These are phyloP conservation scores for Cyphomyrmex costatus DNA, from an alignment of 1,140 invertebrate species.

Conservation along the genomic window DNA sequence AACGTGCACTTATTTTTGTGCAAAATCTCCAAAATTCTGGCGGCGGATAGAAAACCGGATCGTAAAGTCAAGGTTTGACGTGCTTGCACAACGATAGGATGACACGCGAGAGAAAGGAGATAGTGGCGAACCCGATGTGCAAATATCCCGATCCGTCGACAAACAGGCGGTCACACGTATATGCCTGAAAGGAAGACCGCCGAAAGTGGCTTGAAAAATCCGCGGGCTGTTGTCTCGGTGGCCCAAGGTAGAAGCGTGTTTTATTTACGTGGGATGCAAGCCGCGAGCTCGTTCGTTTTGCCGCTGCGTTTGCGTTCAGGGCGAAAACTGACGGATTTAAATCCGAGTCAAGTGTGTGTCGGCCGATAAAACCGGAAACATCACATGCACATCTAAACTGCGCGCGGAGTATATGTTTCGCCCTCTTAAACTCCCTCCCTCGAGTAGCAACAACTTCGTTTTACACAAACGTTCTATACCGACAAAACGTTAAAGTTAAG, in stretches of 20 bases:
- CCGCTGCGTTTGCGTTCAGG: constrained; percentile 27
- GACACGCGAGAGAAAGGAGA: constrained; percentile 53
- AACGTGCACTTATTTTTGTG: neutral
- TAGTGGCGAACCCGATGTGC: constrained; percentile 59
- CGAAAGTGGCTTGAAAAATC: constrained; percentile 64
- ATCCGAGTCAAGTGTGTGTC: constrained; percentile 75
- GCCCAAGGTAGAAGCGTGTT: constrained; percentile 16
- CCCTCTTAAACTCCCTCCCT: constrained; percentile 61
- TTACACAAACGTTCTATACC: constrained; percentile 51
- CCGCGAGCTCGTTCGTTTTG: constrained; percentile 19
- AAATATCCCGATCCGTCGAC: constrained; percentile 76
- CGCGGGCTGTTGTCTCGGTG: constrained; percentile 67
- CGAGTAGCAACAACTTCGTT: constrained; percentile 71
- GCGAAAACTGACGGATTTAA: constrained; percentile 76
- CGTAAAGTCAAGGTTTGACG: constrained; percentile 55
- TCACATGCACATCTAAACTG: constrained; percentile 71
- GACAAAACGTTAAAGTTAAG: constrained; percentile 46
- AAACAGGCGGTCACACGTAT: constrained; percentile 76
- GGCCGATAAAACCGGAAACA: constrained; percentile 78
- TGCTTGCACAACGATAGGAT: constrained; percentile 64
- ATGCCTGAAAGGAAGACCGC: constrained; percentile 45
- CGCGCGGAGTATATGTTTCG: constrained; percentile 61
- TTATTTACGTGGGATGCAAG: constrained; percentile 68
- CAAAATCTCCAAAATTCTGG: neutral
- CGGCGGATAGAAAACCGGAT: neutral